Evolutionary conservation across 2,888 invertebrate species (phyloP), one percentile per base, ranked within the genome.

Genomic region (Parasteatoda lunata): DNA sequence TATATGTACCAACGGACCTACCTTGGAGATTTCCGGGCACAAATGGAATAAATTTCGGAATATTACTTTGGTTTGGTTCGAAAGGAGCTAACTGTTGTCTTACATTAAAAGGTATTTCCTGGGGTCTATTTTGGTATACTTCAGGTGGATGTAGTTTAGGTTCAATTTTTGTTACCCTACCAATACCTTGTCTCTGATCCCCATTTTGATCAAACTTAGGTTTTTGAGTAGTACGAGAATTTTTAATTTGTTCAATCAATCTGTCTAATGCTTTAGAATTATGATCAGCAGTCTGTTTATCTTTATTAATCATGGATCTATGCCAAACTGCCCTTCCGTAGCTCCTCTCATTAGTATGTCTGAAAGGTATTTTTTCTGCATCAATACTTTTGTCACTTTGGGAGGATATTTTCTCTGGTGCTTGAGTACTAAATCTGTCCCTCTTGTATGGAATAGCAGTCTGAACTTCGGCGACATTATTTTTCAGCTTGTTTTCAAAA

Each of bases 311-410:
- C 79, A 70, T 73, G 11, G 80, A 85, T 30, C 85, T 69, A 13
- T 76, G 75, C 85, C 85, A 85, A 11, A 75, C 75, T 0, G 85
- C 85, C 45, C 79, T 85, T 15, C 85, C 85, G 15, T 75, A 76
- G 9, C 79, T 85, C n/a, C 75, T 84, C 51, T 79, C 79, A 5
- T 54, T 52, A 13, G 6, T 13, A 6, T 59, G 68, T 71, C 15
- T 49, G 5, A 13, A 59, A 13, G 7, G 59, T 59, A n/a, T 1
- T 59, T 59, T 59, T 59, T 9, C 9, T 30, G 30, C 30, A 30
- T 30, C 30, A 30, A 30, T 30, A 7, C 59, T 59, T 13, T n/a
- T 59, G 7, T 8, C 11, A 0, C 30, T 13, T 7, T 45, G n/a
- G 7, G 49, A 65, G 45, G 48, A 7, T 6, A 7, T 49, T 11